Conservation (phyloP, 2,888 invertebrate species). For the Andrena hattorfiana region DNA sequence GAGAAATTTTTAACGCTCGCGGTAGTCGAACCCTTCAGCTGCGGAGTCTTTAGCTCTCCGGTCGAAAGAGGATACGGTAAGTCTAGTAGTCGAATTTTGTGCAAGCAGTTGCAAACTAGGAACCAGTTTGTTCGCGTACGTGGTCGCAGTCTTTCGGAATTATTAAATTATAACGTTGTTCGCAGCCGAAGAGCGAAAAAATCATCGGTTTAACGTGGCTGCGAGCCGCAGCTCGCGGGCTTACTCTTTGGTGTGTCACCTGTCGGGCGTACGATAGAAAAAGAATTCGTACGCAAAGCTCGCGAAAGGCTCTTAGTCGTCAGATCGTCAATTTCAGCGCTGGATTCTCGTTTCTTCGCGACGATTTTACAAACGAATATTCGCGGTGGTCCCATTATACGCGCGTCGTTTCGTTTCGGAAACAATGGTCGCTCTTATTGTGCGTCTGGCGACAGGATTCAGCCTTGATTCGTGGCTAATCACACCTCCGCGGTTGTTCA, state of each 20-base stretch:
- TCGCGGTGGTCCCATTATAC: constrained; percentile 61
- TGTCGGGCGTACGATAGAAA: background rate
- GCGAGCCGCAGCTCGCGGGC: background rate
- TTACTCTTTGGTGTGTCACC: background rate
- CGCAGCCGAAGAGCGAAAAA: constrained; percentile 30
- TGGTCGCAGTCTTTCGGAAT: constrained; percentile 27
- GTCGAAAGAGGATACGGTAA: background rate
- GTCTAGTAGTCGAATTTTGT: constrained; percentile 40
- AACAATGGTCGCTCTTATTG: constrained; percentile 39
- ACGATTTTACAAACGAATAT: constrained; percentile 36
- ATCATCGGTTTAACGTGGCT: background rate
- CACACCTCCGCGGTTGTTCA: background rate
- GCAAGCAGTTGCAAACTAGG: constrained; percentile 46
- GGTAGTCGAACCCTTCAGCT: constrained; percentile 20
- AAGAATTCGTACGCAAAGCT: constrained; percentile 9
- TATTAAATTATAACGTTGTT: constrained; percentile 2
- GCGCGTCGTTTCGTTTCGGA: constrained; percentile 44
- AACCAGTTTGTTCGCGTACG: constrained; percentile 22
- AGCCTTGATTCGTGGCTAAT: constrained; percentile 17
- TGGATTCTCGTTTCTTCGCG: constrained; percentile 18
- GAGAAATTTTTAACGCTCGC: background rate
- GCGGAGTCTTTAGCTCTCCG: background rate
- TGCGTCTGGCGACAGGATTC: constrained; percentile 48
- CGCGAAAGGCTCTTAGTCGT: constrained; percentile 27
- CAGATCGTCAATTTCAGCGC: constrained; percentile 44